Evolutionary conservation across 2,888 invertebrate species (phyloP).

Genomic region (Drosophila cyrtoloma): DNA sequence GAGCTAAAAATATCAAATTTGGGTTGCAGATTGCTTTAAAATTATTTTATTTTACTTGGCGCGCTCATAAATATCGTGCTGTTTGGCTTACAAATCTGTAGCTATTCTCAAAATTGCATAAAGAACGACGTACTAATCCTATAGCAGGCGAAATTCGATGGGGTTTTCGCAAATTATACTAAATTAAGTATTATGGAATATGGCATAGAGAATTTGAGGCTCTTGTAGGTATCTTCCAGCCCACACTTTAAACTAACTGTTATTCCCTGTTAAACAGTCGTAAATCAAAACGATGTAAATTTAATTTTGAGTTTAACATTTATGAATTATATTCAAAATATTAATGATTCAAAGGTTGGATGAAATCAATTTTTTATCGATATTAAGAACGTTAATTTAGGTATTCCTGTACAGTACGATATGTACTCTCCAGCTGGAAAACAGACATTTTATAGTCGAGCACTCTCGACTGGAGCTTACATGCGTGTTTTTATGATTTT

Average conservation of each 20-base stretch:
- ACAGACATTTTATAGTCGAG: constrained; percentile 13
- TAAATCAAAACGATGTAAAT: background rate
- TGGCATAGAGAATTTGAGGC: no score
- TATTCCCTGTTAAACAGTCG: background rate
- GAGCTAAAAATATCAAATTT: constrained; percentile 33
- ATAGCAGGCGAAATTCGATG: no score
- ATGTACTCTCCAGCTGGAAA: background rate
- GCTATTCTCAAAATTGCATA: constrained; percentile 3
- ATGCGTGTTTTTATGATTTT: constrained; percentile 5
- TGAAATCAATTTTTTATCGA: background rate
- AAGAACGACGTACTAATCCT: background rate
- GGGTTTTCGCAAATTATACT: no score
- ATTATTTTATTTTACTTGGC: constrained; percentile 13
- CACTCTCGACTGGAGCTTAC: constrained; percentile 12
- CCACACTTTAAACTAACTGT: no score
- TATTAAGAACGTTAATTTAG: background rate
- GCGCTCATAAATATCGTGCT: constrained; percentile 37
- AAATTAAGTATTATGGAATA: background rate
- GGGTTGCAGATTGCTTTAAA: constrained; percentile 50
- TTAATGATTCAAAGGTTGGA: background rate
- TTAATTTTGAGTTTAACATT: background rate
- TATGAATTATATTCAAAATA: background rate
- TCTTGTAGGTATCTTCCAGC: no score
- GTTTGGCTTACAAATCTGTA: constrained; percentile 10
- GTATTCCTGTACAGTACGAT: background rate